Percentiles rank a stretch among this genome's conserved stretches.
Evolutionary conservation across 1,140 invertebrate species (phyloP).

Genomic region (Calliphora vicina): DNA sequence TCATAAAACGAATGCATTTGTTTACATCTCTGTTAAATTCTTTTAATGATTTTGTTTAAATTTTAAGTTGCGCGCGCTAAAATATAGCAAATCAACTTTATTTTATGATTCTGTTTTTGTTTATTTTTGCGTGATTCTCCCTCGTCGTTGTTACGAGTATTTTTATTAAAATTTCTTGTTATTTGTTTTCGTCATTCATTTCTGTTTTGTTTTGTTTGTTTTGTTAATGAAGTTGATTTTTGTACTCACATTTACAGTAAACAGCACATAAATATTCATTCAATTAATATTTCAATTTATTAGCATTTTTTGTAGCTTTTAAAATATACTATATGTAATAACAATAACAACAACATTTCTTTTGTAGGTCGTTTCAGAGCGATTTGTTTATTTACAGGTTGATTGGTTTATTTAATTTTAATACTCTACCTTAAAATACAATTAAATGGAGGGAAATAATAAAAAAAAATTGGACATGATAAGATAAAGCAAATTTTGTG

Average conservation of each 20-base stretch:
- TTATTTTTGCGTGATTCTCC: background rate
- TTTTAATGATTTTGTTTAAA: background rate
- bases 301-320: background rate
- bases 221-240: constrained; percentile 5
- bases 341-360: background rate
- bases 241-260: background rate
- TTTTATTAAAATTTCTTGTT: background rate
- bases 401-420: background rate
- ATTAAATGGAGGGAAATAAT: too few relatives aligned
- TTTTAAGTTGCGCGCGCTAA: background rate
- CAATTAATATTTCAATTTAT: background rate
- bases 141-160: too few relatives aligned
- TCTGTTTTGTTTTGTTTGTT: background rate
- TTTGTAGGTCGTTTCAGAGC: background rate
- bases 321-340: background rate
- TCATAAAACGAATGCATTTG: too few relatives aligned
- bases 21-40: too few relatives aligned
- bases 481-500: too few relatives aligned
- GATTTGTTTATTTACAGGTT: background rate
- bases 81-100: background rate
- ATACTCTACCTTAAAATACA: too few relatives aligned
- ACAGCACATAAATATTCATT: background rate
- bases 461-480: too few relatives aligned
- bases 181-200: background rate
- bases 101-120: background rate